A percentile compares a stretch with the other conserved stretches of the same genome.
These are phyloP conservation scores for Anableps anableps DNA, from an alignment of 2,797 vertebrate genomes.

Conservation along the genomic window DNA sequence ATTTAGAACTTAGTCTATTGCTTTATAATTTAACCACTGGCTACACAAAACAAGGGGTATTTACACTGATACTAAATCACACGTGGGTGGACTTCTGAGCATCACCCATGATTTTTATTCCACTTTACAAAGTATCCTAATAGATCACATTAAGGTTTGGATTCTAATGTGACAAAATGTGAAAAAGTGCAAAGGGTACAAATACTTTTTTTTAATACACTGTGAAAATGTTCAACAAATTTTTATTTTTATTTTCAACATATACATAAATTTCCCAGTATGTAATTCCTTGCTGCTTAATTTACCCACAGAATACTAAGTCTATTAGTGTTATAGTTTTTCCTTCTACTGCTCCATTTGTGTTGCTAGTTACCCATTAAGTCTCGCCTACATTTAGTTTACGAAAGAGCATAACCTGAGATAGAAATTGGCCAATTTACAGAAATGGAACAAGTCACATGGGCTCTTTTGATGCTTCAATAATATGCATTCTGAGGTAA, in stretches of 20 bases:
- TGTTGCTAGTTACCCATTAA: neutral
- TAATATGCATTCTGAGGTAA: constrained; percentile 6
- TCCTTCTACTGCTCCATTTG: neutral
- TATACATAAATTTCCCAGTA: neutral
- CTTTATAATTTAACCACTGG: too few relatives aligned
- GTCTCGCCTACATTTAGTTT: neutral
- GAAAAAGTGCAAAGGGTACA: too few relatives aligned
- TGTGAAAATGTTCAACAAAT: too few relatives aligned
- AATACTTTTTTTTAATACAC: too few relatives aligned
- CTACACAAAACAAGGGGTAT: neutral
- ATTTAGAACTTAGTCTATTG: too few relatives aligned
- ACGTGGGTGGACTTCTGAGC: neutral
- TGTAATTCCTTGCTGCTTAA: neutral
- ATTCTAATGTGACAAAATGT: too few relatives aligned
- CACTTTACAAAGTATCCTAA: too few relatives aligned
- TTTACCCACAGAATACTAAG: neutral
- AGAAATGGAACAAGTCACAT: constrained; percentile 18
- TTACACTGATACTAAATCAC: neutral
- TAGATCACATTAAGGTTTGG: too few relatives aligned
- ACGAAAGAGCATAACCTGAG: neutral
- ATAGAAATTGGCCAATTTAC: constrained; percentile 9
- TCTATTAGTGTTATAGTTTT: neutral
- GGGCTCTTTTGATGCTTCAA: neutral
- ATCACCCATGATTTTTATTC: too few relatives aligned
- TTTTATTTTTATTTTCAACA: neutral